phyloP scores from a whole-genome alignment of 2,113 vertebrate genomes.

The Gambusia holbrooki region DNA sequence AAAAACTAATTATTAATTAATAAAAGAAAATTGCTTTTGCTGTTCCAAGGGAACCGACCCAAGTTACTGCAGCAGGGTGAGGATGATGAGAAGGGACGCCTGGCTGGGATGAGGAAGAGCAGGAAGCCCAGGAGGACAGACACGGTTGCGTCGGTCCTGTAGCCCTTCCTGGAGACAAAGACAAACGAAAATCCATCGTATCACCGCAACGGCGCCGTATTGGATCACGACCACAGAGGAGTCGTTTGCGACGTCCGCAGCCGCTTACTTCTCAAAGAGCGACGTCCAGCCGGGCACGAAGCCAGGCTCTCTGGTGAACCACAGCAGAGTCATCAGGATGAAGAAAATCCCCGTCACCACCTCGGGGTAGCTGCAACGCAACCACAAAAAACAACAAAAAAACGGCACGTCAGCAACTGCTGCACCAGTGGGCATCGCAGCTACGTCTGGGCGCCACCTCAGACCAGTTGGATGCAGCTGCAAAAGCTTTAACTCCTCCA shows the following conservation, averaged over 20 bases:
- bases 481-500: neutral
- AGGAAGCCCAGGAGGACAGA: slow-evolving; percentile 96
- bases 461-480: neutral
- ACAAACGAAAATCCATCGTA: neutral
- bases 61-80: slow-evolving; percentile 76
- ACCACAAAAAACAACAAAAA: slow-evolving; percentile 12
- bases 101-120: slow-evolving; percentile 95
- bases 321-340: slow-evolving; percentile 94
- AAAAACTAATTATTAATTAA: no score
- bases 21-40: no score
- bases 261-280: slow-evolving; percentile 90
- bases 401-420: slow-evolving; percentile 13
- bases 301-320: slow-evolving; percentile 97
- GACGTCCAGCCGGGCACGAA: slow-evolving; percentile 98
- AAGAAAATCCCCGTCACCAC: slow-evolving; percentile 97
- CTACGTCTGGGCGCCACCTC: neutral
- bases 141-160: slow-evolving; percentile 95
- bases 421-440: neutral
- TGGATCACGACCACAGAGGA: neutral
- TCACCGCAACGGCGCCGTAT: neutral
- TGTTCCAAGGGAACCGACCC: slow-evolving; percentile 67
- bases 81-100: slow-evolving; percentile 83
- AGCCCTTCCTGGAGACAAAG: slow-evolving; percentile 87
- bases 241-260: slow-evolving; percentile 18
- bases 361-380: slow-evolving; percentile 88